Evolutionary conservation across 2,888 invertebrate species (phyloP), one percentile per base, ranked within the genome.

Genomic region (Mimumesa dahlbomi): DNA sequence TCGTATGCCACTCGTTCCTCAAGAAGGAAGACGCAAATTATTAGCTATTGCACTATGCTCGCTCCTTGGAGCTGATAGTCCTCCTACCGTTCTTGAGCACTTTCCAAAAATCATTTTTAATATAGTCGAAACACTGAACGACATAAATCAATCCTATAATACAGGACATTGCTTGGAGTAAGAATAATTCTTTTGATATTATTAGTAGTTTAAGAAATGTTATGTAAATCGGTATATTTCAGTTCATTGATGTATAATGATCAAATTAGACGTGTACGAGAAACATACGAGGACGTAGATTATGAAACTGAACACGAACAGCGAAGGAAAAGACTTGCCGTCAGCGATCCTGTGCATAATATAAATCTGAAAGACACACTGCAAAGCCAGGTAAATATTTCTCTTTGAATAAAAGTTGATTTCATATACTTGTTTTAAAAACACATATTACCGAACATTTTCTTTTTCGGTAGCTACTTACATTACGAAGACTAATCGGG

Each of bases 11-110:
- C 90, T 93, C 54, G 93, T 96, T 2, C 93, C 95, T 0, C 95
- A 95, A 77, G 92, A 93, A 6, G 96, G 96, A 84, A 93, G 95
- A 88, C 93, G 95, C 83, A 98, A 98, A 89, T 91, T 98, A 25
- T 92, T 96, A 89, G 94, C 94, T n/a, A 89, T 95, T 38, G 93
- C 92, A 7, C 83, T 92, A 57, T 91, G 92, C 6, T 93, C 93
- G 49, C 88, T 95, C 48, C 90, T 96, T 64, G 93, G 95, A 46
- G 92, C 93, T 43, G 93, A 93, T 83, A 94, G 93, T 84, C 90
- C 92, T 61, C 91, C 93, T 0, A 72, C 81, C 19, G 93, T 96
- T 40, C 89, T 95, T 61, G 93, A 94, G 81, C 91, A 94, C 75
- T 94, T 96, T 86, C 92, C 94, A 25, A 92, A 92, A 21, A 94